Evolutionary conservation across 1,140 invertebrate genomes (phyloP).

Genomic region (Drosophila carrolli): DNA sequence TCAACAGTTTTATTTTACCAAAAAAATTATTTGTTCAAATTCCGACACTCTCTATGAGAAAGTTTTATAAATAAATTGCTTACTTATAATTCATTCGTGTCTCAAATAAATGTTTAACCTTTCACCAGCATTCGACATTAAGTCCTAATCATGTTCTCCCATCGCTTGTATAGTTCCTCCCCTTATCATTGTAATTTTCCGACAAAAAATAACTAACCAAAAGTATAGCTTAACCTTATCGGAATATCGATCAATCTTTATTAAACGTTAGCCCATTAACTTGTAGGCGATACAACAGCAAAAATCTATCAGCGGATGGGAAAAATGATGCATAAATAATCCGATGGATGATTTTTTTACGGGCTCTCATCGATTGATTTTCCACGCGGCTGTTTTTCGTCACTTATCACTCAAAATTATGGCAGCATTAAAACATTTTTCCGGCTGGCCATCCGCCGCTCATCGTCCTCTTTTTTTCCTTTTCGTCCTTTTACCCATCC

Average conservation of each 20-base stretch:
- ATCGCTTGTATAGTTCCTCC: neutral
- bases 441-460: constrained; percentile 51
- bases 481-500: constrained; percentile 37
- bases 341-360: constrained; percentile 43
- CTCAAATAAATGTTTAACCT: neutral
- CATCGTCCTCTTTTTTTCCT: constrained; percentile 11
- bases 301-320: constrained; percentile 62
- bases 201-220: constrained; percentile 16
- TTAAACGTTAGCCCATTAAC: constrained; percentile 75
- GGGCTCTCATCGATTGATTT: constrained; percentile 73
- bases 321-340: constrained; percentile 78
- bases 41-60: too few species aligned
- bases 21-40: too few species aligned
- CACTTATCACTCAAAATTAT: constrained; percentile 83
- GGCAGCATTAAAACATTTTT: constrained; percentile 83
- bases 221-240: constrained; percentile 37
- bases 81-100: neutral
- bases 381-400: constrained; percentile 72
- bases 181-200: neutral
- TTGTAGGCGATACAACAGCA: constrained; percentile 54
- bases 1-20: too few species aligned
- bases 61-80: too few species aligned
- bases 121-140: neutral
- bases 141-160: constrained; percentile 1
- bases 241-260: constrained; percentile 70